Percentiles rank a stretch among this genome's conserved stretches.
These are phyloP conservation scores for Cuculus canorus DNA, from an alignment of 2,797 vertebrate genomes.

Conservation along the genomic window DNA sequence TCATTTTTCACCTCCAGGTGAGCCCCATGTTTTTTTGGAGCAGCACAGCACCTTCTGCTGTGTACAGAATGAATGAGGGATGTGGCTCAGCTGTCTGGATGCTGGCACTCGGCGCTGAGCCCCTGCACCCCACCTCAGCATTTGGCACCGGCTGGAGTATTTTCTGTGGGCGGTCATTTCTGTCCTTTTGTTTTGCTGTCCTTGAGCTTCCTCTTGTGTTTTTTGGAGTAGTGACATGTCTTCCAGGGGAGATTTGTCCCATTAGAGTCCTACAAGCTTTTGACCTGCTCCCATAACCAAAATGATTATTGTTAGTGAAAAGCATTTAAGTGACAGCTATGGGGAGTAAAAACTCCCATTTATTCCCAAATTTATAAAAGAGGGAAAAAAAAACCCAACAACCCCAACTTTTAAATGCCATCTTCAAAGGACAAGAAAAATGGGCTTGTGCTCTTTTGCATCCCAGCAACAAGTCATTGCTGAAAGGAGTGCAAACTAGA, in stretches of 20 bases:
- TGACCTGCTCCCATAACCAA: slow-evolving; percentile 14
- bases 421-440: slow-evolving; percentile 60
- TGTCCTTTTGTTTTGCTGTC: slow-evolving; percentile 28
- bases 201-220: slow-evolving; percentile 28
- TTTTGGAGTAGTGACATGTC: neutral
- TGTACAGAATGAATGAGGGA: neutral
- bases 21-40: neutral
- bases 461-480: slow-evolving; percentile 36
- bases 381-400: neutral
- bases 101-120: rapidly evolving
- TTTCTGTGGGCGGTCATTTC: neutral
- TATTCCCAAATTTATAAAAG: neutral
- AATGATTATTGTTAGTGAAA: slow-evolving; percentile 37
- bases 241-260: neutral
- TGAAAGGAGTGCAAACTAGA: slow-evolving; percentile 49
- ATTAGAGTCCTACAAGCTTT: neutral
- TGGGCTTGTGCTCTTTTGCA: slow-evolving; percentile 34
- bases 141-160: neutral
- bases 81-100: neutral
- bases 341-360: neutral
- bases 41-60: rapidly evolving
- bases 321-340: slow-evolving; percentile 18
- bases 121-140: neutral
- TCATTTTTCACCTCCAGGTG: neutral
- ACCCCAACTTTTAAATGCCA: neutral